Evolutionary conservation across 2,113 vertebrate species (phyloP), one percentile per base, ranked within the genome.

Genomic region (Odontophorus gujanensis): DNA sequence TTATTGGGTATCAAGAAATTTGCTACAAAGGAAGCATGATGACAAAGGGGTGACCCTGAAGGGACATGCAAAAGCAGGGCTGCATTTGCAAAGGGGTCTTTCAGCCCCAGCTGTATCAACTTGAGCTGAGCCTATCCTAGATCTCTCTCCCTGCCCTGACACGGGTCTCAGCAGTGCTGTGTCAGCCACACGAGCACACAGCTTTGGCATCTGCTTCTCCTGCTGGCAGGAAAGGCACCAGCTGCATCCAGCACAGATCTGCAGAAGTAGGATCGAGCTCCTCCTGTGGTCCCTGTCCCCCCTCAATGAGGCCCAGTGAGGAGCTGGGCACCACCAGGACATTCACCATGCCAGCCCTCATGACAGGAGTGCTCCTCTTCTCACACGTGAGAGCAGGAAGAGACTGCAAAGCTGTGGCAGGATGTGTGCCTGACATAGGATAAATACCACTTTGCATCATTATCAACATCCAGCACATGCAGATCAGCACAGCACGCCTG

Each of bases 11-110:
- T 11, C 1, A 7, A 24, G 65, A 20, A 13, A 13, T 4, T 0
- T 17, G 34, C 11, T 20, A 13, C 9, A 5, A 3, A 4, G 38
- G 50, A 17, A 7, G 57, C 11, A 1, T 1, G 42, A 13, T 0
- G 5, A 3, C 38, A 30, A 28, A 2, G 13, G 59, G 57, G n/a
- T 6, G 51, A 4, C 51, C 20, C 20, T 47, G 43, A 48, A 61
- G 16, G 18, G 55, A 42, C 36, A 8, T 61, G 42, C 34, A 30
- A 3, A 2, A 13, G 2, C 10, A 5, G 53, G 40, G 55, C 80
- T 6, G 40, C 1, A 24, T 4, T 2, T 14, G 48, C 71, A 3
- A 25, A 28, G 14, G 2, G 8, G 18, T 21, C 25, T 32, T 13
- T 22, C 2, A 13, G 1, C 28, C 40, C 3, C 13, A 4, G 55